Evolutionary conservation across 2,113 vertebrate species (phyloP).

Genomic region (Bos javanicus): DNA sequence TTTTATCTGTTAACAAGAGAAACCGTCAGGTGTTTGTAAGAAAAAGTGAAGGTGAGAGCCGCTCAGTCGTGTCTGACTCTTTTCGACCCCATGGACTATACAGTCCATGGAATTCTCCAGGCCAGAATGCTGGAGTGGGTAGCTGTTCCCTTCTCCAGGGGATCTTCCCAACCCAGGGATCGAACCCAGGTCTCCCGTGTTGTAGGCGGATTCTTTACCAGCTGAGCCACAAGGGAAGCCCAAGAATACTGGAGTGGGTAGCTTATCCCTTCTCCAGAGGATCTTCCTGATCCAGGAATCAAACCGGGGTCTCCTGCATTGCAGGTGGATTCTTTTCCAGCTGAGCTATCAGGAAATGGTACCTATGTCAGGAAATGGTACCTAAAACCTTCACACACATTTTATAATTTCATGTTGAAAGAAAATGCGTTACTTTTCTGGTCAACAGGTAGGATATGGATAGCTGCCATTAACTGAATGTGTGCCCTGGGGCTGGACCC

Average conservation of each 20-base stretch:
- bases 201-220: neutral
- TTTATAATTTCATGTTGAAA: neutral
- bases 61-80: neutral
- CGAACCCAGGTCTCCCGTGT: rapidly evolving
- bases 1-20: neutral
- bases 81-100: neutral
- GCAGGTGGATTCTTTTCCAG: neutral
- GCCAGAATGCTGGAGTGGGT: neutral
- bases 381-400: neutral
- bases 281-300: neutral
- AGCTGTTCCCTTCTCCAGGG: neutral
- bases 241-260: too few relatives aligned
- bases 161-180: neutral
- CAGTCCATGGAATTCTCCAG: neutral
- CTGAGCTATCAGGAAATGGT: neutral
- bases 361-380: neutral
- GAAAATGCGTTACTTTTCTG: neutral
- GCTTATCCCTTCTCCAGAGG: neutral
- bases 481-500: rapidly evolving
- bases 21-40: neutral
- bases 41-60: neutral
- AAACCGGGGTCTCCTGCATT: neutral
- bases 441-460: too few relatives aligned
- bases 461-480: rapidly evolving
- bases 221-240: too few relatives aligned